Evolutionary conservation across 2,113 vertebrate genomes (phyloP), one percentile per base, ranked within the genome.

Genomic region (Aplodontia rufa): DNA sequence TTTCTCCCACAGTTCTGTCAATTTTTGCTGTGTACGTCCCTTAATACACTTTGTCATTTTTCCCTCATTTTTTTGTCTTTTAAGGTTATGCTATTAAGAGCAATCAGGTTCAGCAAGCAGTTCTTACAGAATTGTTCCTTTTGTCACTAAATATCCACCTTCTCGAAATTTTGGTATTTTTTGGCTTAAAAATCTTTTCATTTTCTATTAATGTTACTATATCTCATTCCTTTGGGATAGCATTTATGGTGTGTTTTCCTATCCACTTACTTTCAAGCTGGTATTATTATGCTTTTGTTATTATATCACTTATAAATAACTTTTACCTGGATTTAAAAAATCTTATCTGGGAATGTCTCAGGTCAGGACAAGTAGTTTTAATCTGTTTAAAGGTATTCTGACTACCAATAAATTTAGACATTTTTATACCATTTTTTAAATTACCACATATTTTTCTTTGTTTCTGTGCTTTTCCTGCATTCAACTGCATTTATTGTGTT

Each of bases 401-500:
- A 94, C 81, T 90, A 51, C 76, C 86, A 47, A 93, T 66, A 78
- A 96, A 87, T 40, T 79, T 87, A 49, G 37, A 81, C 32, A n/a
- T 79, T 91, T 91, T 92, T 64, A 76, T 93, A 37, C 22, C 66
- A 72, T 90, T 58, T 85, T 80, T 86, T 62, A 53, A 69, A 47
- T 80, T 76, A 22, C 37, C 75, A 84, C 4, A 9, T 47, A 20
- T 66, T 84, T 91, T 95, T 94, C 60, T 96, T 94, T 81, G 37
- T 42, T 75, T 91, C 84, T 87, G 90, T 58, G 74, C 10, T 20
- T 86, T 94, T 95, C 58, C 7, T 68, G 40, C 32, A 30, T 88
- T 96, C n/a, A 78, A 0, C 19, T 96, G 24, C 26, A 71, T 94
- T 96, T 94, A 96, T 60, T 92, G 94, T 92, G 42, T 87, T 94